A percentile compares a stretch with the other conserved stretches of the same genome.
These are phyloP conservation scores for Bambusicola thoracicus DNA, from an alignment of 2,113 vertebrate species.

Conservation along the genomic window DNA sequence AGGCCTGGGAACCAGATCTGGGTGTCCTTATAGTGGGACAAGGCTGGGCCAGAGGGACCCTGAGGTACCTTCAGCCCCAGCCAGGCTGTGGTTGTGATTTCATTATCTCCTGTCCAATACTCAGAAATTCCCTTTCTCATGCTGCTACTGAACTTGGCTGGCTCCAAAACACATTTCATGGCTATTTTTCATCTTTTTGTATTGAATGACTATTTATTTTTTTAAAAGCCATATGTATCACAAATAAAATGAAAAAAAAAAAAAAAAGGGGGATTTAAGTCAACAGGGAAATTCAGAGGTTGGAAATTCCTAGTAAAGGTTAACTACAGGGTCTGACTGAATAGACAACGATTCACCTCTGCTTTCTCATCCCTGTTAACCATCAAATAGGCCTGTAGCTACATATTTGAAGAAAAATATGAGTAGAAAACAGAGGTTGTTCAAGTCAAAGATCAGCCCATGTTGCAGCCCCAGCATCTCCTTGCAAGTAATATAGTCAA, in stretches of 20 bases:
- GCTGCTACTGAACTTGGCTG: not conserved
- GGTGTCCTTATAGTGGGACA: not conserved
- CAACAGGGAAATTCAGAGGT: not conserved
- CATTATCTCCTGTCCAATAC: not conserved
- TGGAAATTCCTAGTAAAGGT: not conserved
- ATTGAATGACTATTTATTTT: not conserved
- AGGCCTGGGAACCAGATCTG: not conserved
- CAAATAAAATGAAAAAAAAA: not conserved
- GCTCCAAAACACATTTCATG: not conserved
- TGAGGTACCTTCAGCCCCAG: not conserved
- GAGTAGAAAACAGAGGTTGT: slow-evolving; percentile 30
- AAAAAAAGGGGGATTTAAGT: not conserved
- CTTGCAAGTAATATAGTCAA: slow-evolving; percentile 18
- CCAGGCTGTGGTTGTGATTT: not conserved
- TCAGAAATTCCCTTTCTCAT: not conserved
- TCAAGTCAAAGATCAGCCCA: slow-evolving; percentile 23
- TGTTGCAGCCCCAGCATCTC: not conserved
- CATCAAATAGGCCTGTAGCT: not conserved
- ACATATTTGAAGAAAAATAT: not conserved
- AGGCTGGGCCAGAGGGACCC: not conserved
- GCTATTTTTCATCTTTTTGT: not conserved
- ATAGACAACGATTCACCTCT: not conserved
- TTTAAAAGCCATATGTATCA: not conserved
- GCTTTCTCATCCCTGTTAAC: not conserved
- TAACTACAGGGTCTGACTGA: not conserved